Conservation (phyloP, 2,113 vertebrate species). For the Enhydra lutris region DNA sequence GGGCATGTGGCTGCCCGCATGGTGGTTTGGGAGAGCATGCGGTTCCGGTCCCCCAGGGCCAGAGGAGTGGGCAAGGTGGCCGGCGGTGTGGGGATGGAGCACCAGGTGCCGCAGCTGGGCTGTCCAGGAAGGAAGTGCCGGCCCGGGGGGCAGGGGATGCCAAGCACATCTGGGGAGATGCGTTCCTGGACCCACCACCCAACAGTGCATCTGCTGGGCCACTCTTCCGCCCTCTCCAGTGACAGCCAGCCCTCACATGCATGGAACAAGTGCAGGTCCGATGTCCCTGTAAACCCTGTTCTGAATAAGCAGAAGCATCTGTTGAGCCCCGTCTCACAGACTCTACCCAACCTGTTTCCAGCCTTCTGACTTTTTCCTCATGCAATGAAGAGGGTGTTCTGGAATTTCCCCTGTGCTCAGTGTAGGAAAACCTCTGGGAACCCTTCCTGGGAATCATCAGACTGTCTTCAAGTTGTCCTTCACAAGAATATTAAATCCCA, state of each 20-base stretch:
- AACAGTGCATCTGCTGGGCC: neutral
- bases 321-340: too few species aligned
- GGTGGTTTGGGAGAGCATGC: neutral
- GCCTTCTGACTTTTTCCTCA: neutral
- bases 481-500: neutral
- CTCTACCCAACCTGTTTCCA: fast-evolving
- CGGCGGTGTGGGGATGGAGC: fast-evolving
- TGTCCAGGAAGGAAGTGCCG: fast-evolving
- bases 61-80: too few species aligned
- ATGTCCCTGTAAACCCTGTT: neutral
- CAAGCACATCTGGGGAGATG: neutral
- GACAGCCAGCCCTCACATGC: fast-evolving
- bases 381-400: fast-evolving
- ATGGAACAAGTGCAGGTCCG: neutral
- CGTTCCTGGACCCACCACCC: too few species aligned
- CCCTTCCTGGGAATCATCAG: neutral
- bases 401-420: neutral
- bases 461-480: neutral
- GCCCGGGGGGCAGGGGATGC: neutral
- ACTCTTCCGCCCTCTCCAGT: neutral
- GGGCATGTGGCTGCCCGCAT: neutral
- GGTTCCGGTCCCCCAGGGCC: neutral
- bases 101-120: neutral
- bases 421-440: neutral
- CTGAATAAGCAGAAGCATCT: neutral